Evolutionary conservation across 1,140 invertebrate species (phyloP), one percentile per base, ranked within the genome.

Genomic region (Atta colombica): DNA sequence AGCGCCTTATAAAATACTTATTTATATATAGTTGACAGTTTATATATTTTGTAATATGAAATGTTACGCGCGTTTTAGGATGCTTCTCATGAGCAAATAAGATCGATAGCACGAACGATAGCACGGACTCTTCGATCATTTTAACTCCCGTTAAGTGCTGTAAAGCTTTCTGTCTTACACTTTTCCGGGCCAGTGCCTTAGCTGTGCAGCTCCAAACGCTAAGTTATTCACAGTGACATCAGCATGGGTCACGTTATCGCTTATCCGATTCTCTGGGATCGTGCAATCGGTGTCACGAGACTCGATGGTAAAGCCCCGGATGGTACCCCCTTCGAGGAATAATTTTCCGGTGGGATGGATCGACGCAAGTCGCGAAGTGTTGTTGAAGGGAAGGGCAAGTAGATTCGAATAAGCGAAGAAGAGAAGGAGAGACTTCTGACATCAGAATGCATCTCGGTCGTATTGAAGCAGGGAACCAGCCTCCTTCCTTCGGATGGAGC

Each of bases 261-360:
- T 71, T 75, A 75, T 31, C 69, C 88, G 88, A 89, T 78, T 87
- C 77, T 45, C 31, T 12, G 51, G 68, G 74, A 58, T 87, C 66
- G 21, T 53, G 35, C 77, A 63, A 66, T 86, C 66, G 65, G 12
- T 80, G 66, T 58, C 53, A 72, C 31, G 66, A 71, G 28, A 81
- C 49, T 45, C 28, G 49, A 45, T 31, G 45, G 16, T 21, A 25
- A 72, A 61, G 63, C 45, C 8, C 80, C 31, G 28, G 31, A 35
- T 35, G 14, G n/a, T 3, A 25, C 21, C 60, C 53, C 31, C 71
- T 75, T 72, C 16, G 14, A 51, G 45, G 78, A 91, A 92, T 92
- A 90, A 91, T 92, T 92, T 92, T 92, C 87, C 91, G 45, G 55
- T 51, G 78, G 75, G 68, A 87, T 87, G 77, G 53, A 86, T 85